Percentiles rank a stretch among this genome's conserved stretches.
Conservation (phyloP, 2,888 invertebrate genomes). For the Tipula confusa region DNA sequence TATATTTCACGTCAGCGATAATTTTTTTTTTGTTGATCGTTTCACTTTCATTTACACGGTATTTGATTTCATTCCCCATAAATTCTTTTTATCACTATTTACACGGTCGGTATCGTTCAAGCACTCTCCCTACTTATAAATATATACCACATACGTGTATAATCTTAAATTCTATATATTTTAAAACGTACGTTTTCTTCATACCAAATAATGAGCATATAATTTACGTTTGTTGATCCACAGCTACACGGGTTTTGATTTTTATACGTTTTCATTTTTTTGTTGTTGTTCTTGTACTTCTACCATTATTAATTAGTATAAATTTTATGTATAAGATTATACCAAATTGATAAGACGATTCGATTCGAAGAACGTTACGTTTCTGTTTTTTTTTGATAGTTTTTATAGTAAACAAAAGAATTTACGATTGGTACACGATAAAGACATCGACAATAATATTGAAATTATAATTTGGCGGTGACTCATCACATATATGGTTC, state of each 20-base stretch:
- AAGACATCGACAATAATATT: neutral
- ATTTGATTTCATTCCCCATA: neutral
- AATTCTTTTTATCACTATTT: neutral
- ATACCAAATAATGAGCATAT: neutral
- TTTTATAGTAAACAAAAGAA: neutral
- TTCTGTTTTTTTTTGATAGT: too few species aligned
- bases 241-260: constrained; percentile 9
- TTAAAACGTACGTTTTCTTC: neutral
- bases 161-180: neutral
- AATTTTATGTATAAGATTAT: neutral
- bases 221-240: neutral
- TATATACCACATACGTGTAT: neutral
- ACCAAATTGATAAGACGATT: neutral
- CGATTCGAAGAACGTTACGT: neutral
- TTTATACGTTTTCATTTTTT: neutral
- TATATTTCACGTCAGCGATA: neutral
- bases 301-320: neutral
- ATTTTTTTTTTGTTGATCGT: constrained; percentile 12
- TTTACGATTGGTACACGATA: too few species aligned
- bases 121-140: neutral
- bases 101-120: neutral
- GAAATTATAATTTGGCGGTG: neutral
- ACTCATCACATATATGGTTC: neutral
- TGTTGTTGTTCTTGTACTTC: too few species aligned
- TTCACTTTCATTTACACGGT: constrained; percentile 25